These are phyloP conservation scores for Acrossocheilus wenchowensis DNA, from an alignment of 2,797 vertebrate genomes.

Conservation along the genomic window DNA sequence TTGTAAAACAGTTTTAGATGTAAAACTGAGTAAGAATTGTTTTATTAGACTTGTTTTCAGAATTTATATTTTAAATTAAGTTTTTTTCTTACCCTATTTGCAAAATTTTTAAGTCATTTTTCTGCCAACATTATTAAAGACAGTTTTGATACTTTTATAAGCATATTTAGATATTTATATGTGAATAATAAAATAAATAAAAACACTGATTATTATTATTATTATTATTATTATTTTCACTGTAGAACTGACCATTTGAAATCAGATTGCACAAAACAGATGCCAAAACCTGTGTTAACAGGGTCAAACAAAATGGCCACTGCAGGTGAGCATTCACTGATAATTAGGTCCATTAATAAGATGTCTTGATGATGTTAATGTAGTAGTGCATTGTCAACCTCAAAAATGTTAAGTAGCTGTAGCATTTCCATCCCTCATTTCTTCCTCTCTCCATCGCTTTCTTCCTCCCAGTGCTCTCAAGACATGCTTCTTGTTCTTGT, in stretches of 20 bases:
- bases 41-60: neutral
- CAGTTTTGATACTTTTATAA: neutral
- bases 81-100: neutral
- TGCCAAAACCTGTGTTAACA: neutral
- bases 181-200: too few relatives aligned
- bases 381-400: constrained; percentile 10
- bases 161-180: neutral
- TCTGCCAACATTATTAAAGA: neutral
- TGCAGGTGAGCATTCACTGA: neutral
- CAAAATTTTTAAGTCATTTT: too few relatives aligned
- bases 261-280: neutral
- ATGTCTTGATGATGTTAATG: constrained; percentile 14
- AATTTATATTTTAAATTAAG: neutral
- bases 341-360: constrained; percentile 13
- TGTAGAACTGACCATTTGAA: neutral
- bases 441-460: neutral
- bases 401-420: constrained; percentile 14
- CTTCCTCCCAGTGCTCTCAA: neutral
- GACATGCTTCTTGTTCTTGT: constrained; percentile 18
- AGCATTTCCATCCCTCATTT: neutral
- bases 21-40: too few relatives aligned
- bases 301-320: constrained; percentile 6
- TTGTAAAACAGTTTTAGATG: too few relatives aligned
- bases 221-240: neutral
- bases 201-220: too few relatives aligned